phyloP scores from a whole-genome alignment of 2,797 vertebrate genomes.

The Lycodopsis pacificus region DNA sequence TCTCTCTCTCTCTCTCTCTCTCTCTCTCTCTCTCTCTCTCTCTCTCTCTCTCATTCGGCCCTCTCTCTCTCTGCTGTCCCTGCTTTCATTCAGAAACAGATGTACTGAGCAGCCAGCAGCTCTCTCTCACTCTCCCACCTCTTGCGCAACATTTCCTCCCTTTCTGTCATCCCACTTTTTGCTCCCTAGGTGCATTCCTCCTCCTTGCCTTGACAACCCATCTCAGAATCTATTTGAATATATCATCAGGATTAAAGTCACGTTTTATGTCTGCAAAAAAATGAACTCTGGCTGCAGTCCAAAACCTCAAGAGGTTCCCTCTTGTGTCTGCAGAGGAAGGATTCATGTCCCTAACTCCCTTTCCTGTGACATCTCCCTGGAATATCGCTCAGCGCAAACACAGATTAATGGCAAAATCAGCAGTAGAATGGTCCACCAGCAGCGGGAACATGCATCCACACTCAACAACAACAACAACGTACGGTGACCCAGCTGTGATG shows the following conservation, averaged over 20 bases:
- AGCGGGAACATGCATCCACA: conserved; percentile 26
- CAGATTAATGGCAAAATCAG: conserved; percentile 35
- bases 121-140: conserved; percentile 16
- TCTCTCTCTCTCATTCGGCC: conserved; percentile 16
- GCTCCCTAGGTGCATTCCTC: conserved; percentile 25
- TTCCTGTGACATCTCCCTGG: conserved; percentile 46
- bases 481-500: conserved; percentile 42
- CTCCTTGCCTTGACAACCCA: conserved; percentile 14
- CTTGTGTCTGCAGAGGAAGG: conserved; percentile 11
- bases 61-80: conserved; percentile 35
- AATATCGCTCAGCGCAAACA: conserved; percentile 43
- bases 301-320: conserved; percentile 17
- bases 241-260: not conserved
- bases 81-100: conserved; percentile 81
- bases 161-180: conserved; percentile 25
- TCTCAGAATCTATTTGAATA: not conserved
- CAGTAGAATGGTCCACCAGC: conserved; percentile 8
- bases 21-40: conserved; percentile 5
- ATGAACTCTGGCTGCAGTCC: conserved; percentile 15
- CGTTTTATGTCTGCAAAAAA: conserved; percentile 30
- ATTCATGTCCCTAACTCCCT: conserved; percentile 41
- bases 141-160: conserved; percentile 39
- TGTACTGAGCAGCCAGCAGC: conserved; percentile 69
- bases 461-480: conserved; percentile 1
- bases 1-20: conserved; percentile 19